Base-by-base conservation (phyloP, 2,113 vertebrate species). In the Otus sunia region DNA sequence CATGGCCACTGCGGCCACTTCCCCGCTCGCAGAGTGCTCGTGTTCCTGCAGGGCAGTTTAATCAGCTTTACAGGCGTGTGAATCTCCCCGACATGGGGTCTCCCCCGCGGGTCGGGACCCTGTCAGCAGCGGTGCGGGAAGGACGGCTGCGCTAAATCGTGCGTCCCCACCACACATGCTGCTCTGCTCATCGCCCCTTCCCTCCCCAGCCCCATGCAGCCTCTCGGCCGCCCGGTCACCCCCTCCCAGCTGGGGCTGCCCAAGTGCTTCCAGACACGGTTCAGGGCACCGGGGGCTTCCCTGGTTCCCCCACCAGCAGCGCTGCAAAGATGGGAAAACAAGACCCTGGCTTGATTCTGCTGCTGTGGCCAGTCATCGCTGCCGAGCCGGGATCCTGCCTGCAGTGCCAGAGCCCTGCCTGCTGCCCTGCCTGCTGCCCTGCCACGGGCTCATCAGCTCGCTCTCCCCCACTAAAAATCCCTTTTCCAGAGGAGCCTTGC, bases 1-100 rank as follows among this genome's bases (percentile, higher is more conserved):
- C 49, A 47, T 0, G 21, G 69, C 45, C 41, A 29, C 21, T 11
- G 21, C 10, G 3, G 15, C 49, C 41, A 11, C 56, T 34, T 77
- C 34, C 25, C 43, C 0, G 0, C 25, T 69, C 63, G 1, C 18
- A 4, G 2, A 20, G 75, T 0, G 1, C 11, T 3, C 0, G 1
- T 20, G 4, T 53, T 7, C 2, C 2, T 5, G 10, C 4, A 1
- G 53, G 39, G 20, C 0, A 5, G 62, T 86, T 64, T 60, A 71
- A 79, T 36, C 2, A 2, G 32, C 41, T 62, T 9, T 27, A 29
- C 88, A 79, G 82, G 50, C 39, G 0, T 0, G 3, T 36, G 74
- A 52, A 43, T 21, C 86, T 9, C 76, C 43, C 21, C 4, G 1
- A 27, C 37, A 0, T 4, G 2, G 3, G 29, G 39, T 67, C 83